These are phyloP conservation scores for Aporrectodea caliginosa DNA, from an alignment of 1,140 invertebrate species.

Conservation along the genomic window DNA sequence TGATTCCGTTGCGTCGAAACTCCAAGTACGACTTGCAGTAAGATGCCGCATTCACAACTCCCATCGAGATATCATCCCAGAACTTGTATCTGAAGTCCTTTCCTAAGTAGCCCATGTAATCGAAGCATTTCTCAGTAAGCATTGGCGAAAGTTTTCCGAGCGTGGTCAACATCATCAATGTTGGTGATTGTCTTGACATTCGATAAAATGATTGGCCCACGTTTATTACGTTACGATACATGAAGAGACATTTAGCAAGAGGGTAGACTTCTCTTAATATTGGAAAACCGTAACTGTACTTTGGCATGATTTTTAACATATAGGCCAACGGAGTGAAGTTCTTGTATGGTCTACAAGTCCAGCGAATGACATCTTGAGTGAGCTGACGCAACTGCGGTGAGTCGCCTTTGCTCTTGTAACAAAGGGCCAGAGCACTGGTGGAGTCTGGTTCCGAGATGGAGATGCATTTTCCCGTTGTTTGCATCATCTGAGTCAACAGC, in stretches of 20 bases:
- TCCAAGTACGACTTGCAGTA: background rate
- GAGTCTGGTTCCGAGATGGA: conserved; percentile 16
- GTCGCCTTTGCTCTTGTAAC: background rate
- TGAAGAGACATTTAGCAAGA: background rate
- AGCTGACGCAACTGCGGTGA: background rate
- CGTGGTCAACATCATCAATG: background rate
- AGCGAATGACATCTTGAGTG: background rate
- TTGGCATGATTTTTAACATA: background rate
- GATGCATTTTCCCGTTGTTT: conserved; percentile 14
- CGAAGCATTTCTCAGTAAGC: background rate
- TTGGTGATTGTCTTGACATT: background rate
- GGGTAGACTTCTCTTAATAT: background rate
- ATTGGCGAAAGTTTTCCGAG: background rate
- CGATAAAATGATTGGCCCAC: background rate
- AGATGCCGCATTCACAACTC: background rate
- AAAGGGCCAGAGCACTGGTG: background rate
- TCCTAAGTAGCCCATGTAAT: background rate
- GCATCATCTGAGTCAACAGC: conserved; percentile 19
- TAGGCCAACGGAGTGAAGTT: background rate
- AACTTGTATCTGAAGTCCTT: background rate
- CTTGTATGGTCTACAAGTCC: background rate
- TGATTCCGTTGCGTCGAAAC: background rate
- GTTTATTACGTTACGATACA: background rate
- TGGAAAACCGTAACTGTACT: background rate
- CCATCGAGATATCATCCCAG: background rate